Base-by-base conservation (phyloP, 2,888 invertebrate genomes). In the Chymomyza fuscimana region DNA sequence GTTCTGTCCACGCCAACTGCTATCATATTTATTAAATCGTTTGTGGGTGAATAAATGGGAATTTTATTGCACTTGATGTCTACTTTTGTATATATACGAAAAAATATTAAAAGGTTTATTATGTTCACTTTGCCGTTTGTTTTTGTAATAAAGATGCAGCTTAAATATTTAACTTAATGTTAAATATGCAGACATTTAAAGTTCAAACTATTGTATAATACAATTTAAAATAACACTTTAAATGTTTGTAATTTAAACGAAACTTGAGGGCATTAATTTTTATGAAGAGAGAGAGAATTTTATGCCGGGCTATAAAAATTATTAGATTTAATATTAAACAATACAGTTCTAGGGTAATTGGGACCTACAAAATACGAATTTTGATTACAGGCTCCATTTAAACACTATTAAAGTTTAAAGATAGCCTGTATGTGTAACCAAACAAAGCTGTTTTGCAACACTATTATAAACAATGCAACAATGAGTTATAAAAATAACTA, bases 31-130 rank as follows among this genome's bases (percentile, higher is more conserved):
- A 72, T 72, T 73, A 64, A 65, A 67, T 54, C 58, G 54, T 59
- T 65, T 59, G 19, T 36, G 65, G 54, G 52, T 46, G 66, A 62
- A 65, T 71, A 66, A 74, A 73, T 78, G 76, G 65, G 67, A 73
- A 73, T 79, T 73, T 79, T 54, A 75, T 66, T 74, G 66, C 62
- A 22, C 32, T n/a, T 63, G 62, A 15, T 61, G 19, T 40, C 32
- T 61, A 36, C n/a, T 69, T 59, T 12, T 59, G 36, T 5, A 46
- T 46, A 3, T 12, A 12, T 12, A 1, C 40, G 12, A 12, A 46
- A 46, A 46, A 46, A 12, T 46, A 46, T 46, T 46, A 46, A 46
- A 46, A 46, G 40, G 12, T 46, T 46, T 46, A 46, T 46, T 46
- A 46, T 46, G 40, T 46, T 12, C 40, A 46, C 40, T 46, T 46